Base-by-base conservation (phyloP, 2,113 vertebrate genomes). In the Amphilophus citrinellus region DNA sequence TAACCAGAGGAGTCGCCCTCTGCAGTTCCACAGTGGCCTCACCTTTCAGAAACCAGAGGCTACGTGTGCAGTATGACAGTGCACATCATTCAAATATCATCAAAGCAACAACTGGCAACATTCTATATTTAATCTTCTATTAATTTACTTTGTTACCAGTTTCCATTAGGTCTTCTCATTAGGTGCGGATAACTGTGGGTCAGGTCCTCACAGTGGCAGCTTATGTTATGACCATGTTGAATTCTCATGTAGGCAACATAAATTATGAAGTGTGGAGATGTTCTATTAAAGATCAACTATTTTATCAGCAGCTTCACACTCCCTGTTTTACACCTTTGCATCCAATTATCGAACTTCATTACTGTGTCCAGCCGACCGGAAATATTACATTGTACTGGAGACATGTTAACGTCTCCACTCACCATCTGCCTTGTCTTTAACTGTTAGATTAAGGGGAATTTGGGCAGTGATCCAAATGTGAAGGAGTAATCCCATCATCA, bases 301-400 rank as follows among this genome's bases (percentile, higher is more conserved):
- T 86, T 65, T 56, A 56, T 56, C 53, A 84, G 78, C 82, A 79
- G 20, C 63, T 42, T 61, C 66, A 50, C 60, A 27, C 53, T 53
- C 17, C 10, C 22, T 83, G 7, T 80, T 82, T 27, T 61, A 3
- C n/a, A 63, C 58, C 44, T 83, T 77, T 76, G 79, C 77, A 39
- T 85, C 76, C 80, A 87, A 80, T 89, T 83, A 90, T 66, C 79
- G n/a, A 59, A 83, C 68, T 65, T 77, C 85, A 88, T 89, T 84
- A 86, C 71, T 65, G 76, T 2, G 10, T 66, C 59, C 62, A 76
- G 62, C 35, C 37, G 76, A 18, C 78, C 63, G 66, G 68, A 83
- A 83, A 85, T 39, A 78, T 85, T 2, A 73, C 58, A 59, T 30
- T 57, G 57, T 44, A 14, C 60, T 79, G 58, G 59, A 73, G 82